Evolutionary conservation across 1,140 invertebrate genomes (phyloP).

Genomic region (Trichomalopsis sarcophagae): DNA sequence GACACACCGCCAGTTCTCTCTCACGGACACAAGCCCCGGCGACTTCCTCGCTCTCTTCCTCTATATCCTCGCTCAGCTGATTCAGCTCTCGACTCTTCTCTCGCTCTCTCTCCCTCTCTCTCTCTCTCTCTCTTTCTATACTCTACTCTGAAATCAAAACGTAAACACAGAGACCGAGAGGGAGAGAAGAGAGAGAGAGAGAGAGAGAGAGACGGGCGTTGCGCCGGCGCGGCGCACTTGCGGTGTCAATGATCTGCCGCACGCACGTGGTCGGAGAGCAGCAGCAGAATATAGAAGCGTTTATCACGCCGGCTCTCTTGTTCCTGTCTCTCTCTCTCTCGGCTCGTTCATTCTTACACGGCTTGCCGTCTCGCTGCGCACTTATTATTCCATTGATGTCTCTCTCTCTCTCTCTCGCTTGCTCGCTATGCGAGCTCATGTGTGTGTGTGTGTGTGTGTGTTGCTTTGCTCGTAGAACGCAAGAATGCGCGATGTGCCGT

Average conservation of each 20-base stretch:
- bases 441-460: neutral
- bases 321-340: neutral
- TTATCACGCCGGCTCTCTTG: constrained; percentile 46
- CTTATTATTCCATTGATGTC: constrained; percentile 5
- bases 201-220: constrained; percentile 6
- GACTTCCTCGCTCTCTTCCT: constrained; percentile 2
- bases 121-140: neutral
- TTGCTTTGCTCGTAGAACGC: neutral
- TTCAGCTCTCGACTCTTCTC: neutral
- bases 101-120: constrained; percentile 15
- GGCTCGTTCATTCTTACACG: neutral
- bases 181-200: neutral
- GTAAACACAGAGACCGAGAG: constrained; percentile 5
- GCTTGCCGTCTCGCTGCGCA: neutral
- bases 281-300: neutral
- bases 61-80: neutral
- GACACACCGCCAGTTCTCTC: neutral
- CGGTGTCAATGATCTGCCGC: constrained; percentile 19
- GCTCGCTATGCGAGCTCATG: too few species aligned
- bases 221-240: neutral
- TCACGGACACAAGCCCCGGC: neutral
- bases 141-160: constrained; percentile 17
- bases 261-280: constrained; percentile 7
- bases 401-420: neutral
- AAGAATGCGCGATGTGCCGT: too few species aligned